phyloP scores from a whole-genome alignment of 1,140 invertebrate species.

The Diorhabda carinulata region DNA sequence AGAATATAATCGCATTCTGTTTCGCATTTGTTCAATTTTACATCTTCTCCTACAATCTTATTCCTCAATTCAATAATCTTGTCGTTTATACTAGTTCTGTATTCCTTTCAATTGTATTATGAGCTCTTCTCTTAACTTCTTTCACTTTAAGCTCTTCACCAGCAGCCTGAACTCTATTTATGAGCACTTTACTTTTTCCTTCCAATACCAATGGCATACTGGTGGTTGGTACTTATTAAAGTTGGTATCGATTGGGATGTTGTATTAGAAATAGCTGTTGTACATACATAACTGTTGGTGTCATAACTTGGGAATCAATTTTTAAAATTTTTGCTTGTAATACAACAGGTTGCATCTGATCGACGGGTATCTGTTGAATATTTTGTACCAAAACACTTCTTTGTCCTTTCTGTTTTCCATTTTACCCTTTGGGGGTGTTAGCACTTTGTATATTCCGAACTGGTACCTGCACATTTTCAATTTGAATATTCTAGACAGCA shows the following conservation, averaged over 20 bases:
- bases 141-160: constrained; percentile 62
- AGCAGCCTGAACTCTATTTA: constrained; percentile 46
- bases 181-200: constrained; percentile 59
- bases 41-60: constrained; percentile 88
- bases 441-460: constrained; percentile 13
- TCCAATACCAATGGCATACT: constrained; percentile 71
- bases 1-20: too few relatives aligned
- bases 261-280: constrained; percentile 47
- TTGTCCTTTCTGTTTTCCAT: constrained; percentile 23
- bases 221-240: constrained; percentile 62
- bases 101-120: constrained; percentile 97
- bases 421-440: constrained; percentile 14
- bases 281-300: constrained; percentile 56
- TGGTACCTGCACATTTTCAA: constrained; percentile 16
- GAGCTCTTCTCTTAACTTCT: constrained; percentile 81
- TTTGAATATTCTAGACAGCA: constrained; percentile 21
- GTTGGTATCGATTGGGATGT: constrained; percentile 55
- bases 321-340: constrained; percentile 45
- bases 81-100: constrained; percentile 98
- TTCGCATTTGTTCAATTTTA: constrained; percentile 60
- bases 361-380: constrained; percentile 37
- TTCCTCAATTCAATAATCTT: constrained; percentile 97
- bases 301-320: constrained; percentile 33
- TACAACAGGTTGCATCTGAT: constrained; percentile 42
- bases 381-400: constrained; percentile 42